Percentiles rank a stretch among this genome's conserved stretches.
phyloP scores from a whole-genome alignment of 1,140 invertebrate genomes.

The Drosophila prosaltans region DNA sequence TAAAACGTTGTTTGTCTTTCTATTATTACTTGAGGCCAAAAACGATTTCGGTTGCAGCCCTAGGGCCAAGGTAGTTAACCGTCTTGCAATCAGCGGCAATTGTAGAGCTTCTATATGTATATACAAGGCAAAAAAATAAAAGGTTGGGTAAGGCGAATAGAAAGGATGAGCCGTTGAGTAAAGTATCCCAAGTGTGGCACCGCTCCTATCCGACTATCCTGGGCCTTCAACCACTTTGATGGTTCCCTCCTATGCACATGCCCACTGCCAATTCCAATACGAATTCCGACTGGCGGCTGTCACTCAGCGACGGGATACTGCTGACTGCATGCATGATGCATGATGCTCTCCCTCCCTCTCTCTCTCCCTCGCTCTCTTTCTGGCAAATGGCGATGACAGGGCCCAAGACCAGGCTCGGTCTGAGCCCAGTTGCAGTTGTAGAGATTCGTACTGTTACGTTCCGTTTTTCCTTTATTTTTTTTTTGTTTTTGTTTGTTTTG shows the following conservation, averaged over 20 bases:
- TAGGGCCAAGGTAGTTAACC: conserved; percentile 14
- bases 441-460: conserved; percentile 43
- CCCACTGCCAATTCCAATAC: conserved; percentile 19
- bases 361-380: not conserved
- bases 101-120: conserved; percentile 40
- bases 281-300: conserved; percentile 45
- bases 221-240: too few species aligned
- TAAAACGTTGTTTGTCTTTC: not conserved
- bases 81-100: conserved; percentile 67
- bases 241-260: conserved; percentile 2
- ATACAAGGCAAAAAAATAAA: not conserved
- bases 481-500: conserved; percentile 50
- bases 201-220: conserved; percentile 36
- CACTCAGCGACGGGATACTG: conserved; percentile 48
- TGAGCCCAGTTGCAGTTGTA: conserved; percentile 8
- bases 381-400: conserved; percentile 34
- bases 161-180: conserved; percentile 40
- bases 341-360: conserved; percentile 8
- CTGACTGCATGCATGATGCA: conserved; percentile 63
- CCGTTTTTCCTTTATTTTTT: conserved; percentile 43
- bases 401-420: conserved; percentile 25
- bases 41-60: conserved; percentile 7
- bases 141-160: conserved; percentile 7
- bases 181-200: conserved; percentile 47
- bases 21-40: not conserved